Evolutionary conservation across 2,888 invertebrate genomes (phyloP), one percentile per base, ranked within the genome.

Genomic region (Drosophila nigricruria): DNA sequence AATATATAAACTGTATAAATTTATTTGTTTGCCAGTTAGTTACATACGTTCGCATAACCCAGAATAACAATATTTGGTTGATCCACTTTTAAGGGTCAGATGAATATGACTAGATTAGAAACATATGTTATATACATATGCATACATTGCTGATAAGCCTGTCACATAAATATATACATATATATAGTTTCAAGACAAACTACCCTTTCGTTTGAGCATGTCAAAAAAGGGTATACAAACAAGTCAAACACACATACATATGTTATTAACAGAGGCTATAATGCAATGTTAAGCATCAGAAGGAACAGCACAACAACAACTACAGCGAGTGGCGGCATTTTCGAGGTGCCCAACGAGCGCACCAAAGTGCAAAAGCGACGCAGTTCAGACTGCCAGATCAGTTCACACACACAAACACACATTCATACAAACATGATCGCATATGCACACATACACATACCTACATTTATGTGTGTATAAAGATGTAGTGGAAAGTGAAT

Each of bases 401-500:
- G 16, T 4, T 25, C 16, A 5, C 10, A n/a, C 27, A 27, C 47
- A n/a, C 23, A 25, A 14, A 16, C n/a, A n/a, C 47, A 47, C 16
- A 9, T n/a, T 18, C 18, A 49, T 16, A 6, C 12, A 18, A n/a
- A 3, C 32, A 32, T 32, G 14, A 12, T 30, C 49, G 18, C 30
- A 9, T 18, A 25, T 14, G 23, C 30, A 3, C 2, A 23, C 30
- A 16, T 32, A 50, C 23, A 23, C n/a, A 23, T 9, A 18, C 5
- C 6, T 9, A 52, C n/a, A 30, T 30, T 3, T 2, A 32, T 18
- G 2, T 14, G 42, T 16, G 8, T 14, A 61, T 27, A 18, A 16
- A 18, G 32, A 30, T 62, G n/a, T 53, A 52, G 50, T 52, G 57
- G 70, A 83, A 74, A 81, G 81, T 73, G 63, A 77, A 79, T 77